Base-by-base conservation (phyloP, 2,888 invertebrate species). In the Didymodactylos carnosus region DNA sequence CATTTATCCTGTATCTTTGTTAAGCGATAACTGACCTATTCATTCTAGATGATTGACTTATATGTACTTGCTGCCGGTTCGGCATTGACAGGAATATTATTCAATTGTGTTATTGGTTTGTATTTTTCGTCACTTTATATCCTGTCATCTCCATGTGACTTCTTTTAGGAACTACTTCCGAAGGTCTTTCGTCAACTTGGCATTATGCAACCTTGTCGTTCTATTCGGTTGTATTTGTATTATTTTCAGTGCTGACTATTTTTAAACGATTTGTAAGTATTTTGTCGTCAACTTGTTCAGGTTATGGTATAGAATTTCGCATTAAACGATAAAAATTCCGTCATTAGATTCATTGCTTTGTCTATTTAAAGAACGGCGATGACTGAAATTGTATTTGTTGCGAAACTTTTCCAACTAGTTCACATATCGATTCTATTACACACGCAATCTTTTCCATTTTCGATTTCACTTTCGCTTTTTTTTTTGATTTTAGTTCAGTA, bases 61-160 rank as follows among this genome's bases (percentile, higher is more conserved):
- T n/a, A 69, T 69, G 14, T 73, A 41, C 23, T 69, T 11, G 23
- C 62, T 29, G 62, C 69, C 69, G 73, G 69, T n/a, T 46, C 73
- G 46, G 73, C 41, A 35, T n/a, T 69, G 19, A 41, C 69, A 3
- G 73, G 41, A 11, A 14, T 62, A 11, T 8, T 62, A 62, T 62
- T 35, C 16, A 35, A 62, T 19, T 29, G 10, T 62, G 5, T 62
- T 1, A 11, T 2, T n/a, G 62, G 62, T 62, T 35, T 29, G 35
- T 35, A 62, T 16, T 10, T 4, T 49, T 23, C 14, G n/a, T n/a
- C n/a, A 2, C 14, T 19, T 35, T 16, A 8, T 7, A 16, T 49
- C 25, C 0, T n/a, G 16, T 35, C 27, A 62, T 5, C 27, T 27
- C 7, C 6, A 29, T 23, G 23, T 25, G 4, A 23, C 13, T 4